Conservation (phyloP, 2,888 invertebrate genomes). For the Lathronympha strigana region DNA sequence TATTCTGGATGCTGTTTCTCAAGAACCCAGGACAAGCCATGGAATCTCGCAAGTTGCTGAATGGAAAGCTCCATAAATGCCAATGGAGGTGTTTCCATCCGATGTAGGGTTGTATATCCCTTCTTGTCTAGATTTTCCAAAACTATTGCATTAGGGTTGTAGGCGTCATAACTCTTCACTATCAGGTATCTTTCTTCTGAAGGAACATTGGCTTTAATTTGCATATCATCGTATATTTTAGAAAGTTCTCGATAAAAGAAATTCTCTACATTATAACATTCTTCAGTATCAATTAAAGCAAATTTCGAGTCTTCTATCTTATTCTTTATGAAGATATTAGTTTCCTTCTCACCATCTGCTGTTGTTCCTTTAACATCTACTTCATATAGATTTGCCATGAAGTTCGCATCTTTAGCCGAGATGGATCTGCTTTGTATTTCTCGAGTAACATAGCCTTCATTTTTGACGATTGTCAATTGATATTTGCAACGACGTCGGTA, state of each 20-base stretch:
- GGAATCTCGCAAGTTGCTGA: conserved; percentile 64
- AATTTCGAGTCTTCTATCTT: background rate
- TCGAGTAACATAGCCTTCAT: conserved; percentile 50
- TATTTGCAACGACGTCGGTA: conserved; percentile 43
- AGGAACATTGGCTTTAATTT: conserved; percentile 56
- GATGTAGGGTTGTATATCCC: conserved; percentile 55
- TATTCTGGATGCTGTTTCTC: conserved; percentile 55
- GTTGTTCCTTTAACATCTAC: conserved; percentile 50
- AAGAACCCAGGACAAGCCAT: conserved; percentile 59
- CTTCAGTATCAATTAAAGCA: background rate
- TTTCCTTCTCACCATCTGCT: conserved; percentile 45
- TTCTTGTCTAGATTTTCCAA: conserved; percentile 58
- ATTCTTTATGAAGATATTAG: conserved; percentile 61
- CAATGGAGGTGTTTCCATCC: conserved; percentile 56
- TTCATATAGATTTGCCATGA: conserved; percentile 50
- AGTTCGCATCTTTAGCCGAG: conserved; percentile 59
- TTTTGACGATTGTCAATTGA: conserved; percentile 49
- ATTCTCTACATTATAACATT: conserved; percentile 50
- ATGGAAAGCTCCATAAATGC: conserved; percentile 59
- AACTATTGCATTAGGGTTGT: conserved; percentile 55
- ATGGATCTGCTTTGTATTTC: conserved; percentile 47
- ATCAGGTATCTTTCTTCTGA: conserved; percentile 53
- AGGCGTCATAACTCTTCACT: conserved; percentile 55
- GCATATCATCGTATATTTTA: conserved; percentile 54
- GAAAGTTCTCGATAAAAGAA: conserved; percentile 58